Percentiles rank a stretch among this genome's conserved stretches.
These are phyloP conservation scores for Romanogobio albipinnatus DNA, from an alignment of 2,113 vertebrate species.

Conservation along the genomic window DNA sequence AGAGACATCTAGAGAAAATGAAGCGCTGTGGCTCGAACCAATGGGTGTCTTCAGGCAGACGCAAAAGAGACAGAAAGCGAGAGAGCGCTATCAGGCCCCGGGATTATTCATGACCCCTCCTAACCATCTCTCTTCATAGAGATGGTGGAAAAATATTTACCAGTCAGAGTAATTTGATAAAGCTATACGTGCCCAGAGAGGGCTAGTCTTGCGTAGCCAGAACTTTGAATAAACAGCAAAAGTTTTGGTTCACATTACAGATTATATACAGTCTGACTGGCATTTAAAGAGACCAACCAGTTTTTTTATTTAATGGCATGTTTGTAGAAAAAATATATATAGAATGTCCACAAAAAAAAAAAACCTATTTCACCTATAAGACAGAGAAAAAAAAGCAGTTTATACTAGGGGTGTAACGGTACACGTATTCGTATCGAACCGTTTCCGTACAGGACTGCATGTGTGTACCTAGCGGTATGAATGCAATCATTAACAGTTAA, in stretches of 20 bases:
- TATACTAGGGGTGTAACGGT: background rate
- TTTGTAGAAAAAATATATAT: background rate
- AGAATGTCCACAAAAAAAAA: background rate
- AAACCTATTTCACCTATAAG: background rate
- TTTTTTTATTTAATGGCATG: background rate
- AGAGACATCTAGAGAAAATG: constrained; percentile 44
- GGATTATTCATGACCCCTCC: constrained; percentile 39
- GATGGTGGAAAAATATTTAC: constrained; percentile 22
- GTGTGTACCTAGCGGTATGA: too few species aligned
- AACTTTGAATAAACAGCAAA: background rate
- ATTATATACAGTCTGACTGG: background rate
- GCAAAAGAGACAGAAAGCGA: background rate
- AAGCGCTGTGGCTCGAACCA: constrained; percentile 15
- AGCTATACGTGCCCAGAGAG: background rate
- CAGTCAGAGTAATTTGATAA: constrained; percentile 4
- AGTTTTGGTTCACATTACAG: background rate
- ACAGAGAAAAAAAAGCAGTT: background rate
- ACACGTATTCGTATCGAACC: too few species aligned
- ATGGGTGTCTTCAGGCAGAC: constrained; percentile 8
- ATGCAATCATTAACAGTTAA: too few species aligned
- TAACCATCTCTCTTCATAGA: constrained; percentile 35
- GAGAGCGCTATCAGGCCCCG: background rate
- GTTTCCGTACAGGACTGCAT: too few species aligned
- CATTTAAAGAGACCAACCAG: background rate
- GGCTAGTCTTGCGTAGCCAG: constrained; percentile 3